Base-by-base conservation (phyloP, 2,888 invertebrate genomes). In the Dasysyrphus tricinctus region DNA sequence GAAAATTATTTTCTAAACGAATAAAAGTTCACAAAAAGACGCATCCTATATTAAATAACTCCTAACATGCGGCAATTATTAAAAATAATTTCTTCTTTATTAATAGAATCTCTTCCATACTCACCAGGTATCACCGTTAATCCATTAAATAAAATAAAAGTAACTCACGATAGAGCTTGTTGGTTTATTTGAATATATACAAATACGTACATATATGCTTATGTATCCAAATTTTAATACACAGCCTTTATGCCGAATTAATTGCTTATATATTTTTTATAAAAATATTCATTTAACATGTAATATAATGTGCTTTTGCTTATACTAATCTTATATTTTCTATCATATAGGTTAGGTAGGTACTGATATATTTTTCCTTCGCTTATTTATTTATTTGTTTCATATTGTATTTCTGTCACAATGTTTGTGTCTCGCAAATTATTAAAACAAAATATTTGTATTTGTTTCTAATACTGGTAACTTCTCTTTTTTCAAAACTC, bases 221-320 rank as follows among this genome's bases (percentile, higher is more conserved):
- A 3, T n/a, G 32, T 39, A 39, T 67, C 70, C 32, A 78, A 77
- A 39, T 70, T 84, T 61, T 88, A 85, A 88, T 88, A 88, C 88
- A 89, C 89, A 89, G 88, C 89, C 89, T 87, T 88, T 80, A 88
- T n/a, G 89, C 88, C 88, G 88, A 85, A 85, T 87, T 88, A 81
- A 88, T 88, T 88, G 57, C 63, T 88, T 76, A 80, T 19, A 7
- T 24, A 34, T 51, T 19, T 67, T 29, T 29, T n/a, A 54, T 69
- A 69, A 39, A 69, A 54, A 73, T 63, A 77, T 74, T 54, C 44
- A 83, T 73, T 44, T 56, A 19, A 73, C 24, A 29, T 39, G 67
- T 37, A 65, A 61, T 51, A 74, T 70, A 77, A 70, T 70, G 77
- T 70, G 80, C 69, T 80, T 80, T 59, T 70, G 80, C 85, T 80